Evolutionary conservation across 2,888 invertebrate species (phyloP).

Genomic region (Leucoptera coffeella): DNA sequence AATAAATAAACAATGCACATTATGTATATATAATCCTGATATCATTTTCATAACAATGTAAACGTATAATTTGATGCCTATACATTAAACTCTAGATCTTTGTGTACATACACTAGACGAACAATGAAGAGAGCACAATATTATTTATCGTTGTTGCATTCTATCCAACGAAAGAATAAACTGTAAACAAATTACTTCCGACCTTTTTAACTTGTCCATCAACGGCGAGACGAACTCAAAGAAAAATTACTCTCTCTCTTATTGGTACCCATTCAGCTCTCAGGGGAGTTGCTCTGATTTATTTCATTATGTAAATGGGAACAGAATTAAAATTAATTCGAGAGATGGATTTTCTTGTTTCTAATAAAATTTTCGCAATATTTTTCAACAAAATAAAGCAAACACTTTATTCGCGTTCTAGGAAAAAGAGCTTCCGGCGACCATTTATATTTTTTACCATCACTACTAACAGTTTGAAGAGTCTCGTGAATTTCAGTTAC

Average conservation of each 20-base stretch:
- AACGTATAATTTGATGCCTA: no score
- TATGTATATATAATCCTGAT: no score
- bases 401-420: slow-evolving; percentile 31
- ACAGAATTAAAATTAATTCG: slow-evolving; percentile 32
- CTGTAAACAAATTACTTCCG: slow-evolving; percentile 20
- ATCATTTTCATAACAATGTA: no score
- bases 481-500: no score
- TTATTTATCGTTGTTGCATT: no score
- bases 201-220: slow-evolving; percentile 10
- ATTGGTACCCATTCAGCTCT: slow-evolving; percentile 4
- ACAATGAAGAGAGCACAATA: no score
- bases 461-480: no score
- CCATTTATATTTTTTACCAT: slow-evolving; percentile 30
- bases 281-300: slow-evolving; percentile 16
- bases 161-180: no score
- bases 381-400: slow-evolving; percentile 15
- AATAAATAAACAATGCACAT: no score
- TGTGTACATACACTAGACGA: no score
- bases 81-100: no score
- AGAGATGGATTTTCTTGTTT: no score
- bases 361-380: slow-evolving; percentile 15
- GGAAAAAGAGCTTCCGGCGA: slow-evolving; percentile 38
- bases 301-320: slow-evolving; percentile 32
- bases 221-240: slow-evolving; percentile 13
- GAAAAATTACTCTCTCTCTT: slow-evolving; percentile 15